phyloP scores from a whole-genome alignment of 2,888 invertebrate species.

The Flexamia atlantica region DNA sequence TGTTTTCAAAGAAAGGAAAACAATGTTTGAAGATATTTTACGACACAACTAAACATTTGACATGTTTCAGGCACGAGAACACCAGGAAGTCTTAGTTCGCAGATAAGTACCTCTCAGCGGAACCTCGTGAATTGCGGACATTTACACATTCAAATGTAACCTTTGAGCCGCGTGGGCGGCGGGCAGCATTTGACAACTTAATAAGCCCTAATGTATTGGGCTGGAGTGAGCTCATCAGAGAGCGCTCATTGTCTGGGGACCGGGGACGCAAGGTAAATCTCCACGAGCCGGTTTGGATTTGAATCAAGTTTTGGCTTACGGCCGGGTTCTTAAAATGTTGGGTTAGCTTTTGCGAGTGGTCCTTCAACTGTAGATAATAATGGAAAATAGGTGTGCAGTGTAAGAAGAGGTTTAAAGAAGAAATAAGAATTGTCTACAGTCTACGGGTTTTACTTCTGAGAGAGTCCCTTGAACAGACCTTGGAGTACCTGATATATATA shows the following conservation, averaged over 20 bases:
- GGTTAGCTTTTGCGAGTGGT: not conserved
- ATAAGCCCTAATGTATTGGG: slow-evolving; percentile 52
- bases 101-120: not conserved
- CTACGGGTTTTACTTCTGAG: too few species aligned
- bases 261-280: not conserved
- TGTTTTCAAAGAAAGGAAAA: too few species aligned
- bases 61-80: not conserved
- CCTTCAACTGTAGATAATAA: too few species aligned
- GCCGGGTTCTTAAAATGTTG: not conserved
- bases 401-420: too few species aligned
- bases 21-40: too few species aligned
- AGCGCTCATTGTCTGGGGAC: not conserved
- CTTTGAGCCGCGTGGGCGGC: slow-evolving; percentile 9
- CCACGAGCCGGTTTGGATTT: not conserved
- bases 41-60: too few species aligned
- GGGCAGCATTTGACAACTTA: slow-evolving; percentile 49
- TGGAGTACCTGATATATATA: too few species aligned
- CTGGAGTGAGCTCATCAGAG: not conserved
- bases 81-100: not conserved
- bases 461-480: too few species aligned
- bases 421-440: too few species aligned
- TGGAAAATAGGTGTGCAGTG: too few species aligned
- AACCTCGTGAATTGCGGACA: slow-evolving; percentile 3
- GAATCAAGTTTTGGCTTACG: not conserved
- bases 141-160: slow-evolving; percentile 39